Evolutionary conservation across 2,113 vertebrate genomes (phyloP), one percentile per base, ranked within the genome.

Genomic region (Eptesicus fuscus): DNA sequence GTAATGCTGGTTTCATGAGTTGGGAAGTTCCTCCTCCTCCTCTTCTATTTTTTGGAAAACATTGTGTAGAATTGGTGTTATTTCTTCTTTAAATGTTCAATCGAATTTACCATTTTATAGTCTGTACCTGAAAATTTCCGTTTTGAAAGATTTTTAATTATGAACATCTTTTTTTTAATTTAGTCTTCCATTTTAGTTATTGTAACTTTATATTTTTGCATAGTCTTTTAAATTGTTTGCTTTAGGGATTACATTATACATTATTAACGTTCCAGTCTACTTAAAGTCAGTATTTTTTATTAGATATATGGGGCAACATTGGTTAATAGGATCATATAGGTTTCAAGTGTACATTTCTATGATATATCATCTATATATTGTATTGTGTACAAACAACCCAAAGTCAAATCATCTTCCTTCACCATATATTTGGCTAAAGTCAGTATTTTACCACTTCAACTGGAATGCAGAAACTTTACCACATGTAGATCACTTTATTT

Each of bases 101-200:
- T 83, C 61, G 69, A 77, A 83, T 92, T 51, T 77, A 61, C 20
- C 28, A 88, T 4, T 49, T 49, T 49, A 88, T 25, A 22, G 22
- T 76, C 25, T 61, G 30, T 77, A 61, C 49, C 49, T 83, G 28
- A 51, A 69, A 40, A 61, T 49, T 61, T 88, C n/a, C 69, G 18
- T 83, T 83, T 51, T 88, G 49, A 49, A 83, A 92, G 11, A 63
- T 70, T 95, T 83, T 76, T 40, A 70, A 77, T 61, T 49, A 32
- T 20, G 23, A 74, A 70, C 11, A 63, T 63, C n/a, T 25, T 65
- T 65, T 65, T 63, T 28, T 56, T 9, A 20, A 4, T 30, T 63
- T 63, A 59, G 11, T 79, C 10, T 93, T 83, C 16, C 42, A 80
- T 86, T 92, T 96, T 82, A 89, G 80, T 89, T 85, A 67, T 22